These are phyloP conservation scores for Notamacropus eugenii DNA, from an alignment of 2,797 vertebrate species.

Conservation along the genomic window DNA sequence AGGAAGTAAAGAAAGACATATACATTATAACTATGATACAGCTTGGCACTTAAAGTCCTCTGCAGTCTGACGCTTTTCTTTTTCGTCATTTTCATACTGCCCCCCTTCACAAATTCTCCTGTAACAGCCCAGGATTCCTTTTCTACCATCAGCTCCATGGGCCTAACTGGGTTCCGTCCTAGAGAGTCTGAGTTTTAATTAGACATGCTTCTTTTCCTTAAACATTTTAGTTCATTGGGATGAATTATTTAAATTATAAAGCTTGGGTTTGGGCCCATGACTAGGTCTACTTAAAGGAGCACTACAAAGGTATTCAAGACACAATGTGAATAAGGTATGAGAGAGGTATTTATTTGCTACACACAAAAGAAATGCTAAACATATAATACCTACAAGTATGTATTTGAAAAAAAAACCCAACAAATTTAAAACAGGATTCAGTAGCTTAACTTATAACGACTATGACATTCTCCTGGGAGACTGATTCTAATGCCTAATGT, in stretches of 20 bases:
- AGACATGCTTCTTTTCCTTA: neutral
- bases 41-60: neutral
- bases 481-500: neutral
- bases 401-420: neutral
- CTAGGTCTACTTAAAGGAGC: neutral
- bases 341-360: neutral
- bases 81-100: neutral
- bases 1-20: neutral
- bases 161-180: neutral
- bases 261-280: neutral
- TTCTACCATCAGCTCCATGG: neutral
- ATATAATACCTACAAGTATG: neutral
- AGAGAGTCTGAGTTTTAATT: neutral
- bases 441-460: neutral
- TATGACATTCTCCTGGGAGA: neutral
- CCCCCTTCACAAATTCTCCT: neutral
- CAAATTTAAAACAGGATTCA: neutral
- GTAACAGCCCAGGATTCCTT: neutral
- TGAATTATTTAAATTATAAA: neutral
- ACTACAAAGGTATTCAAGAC: neutral
- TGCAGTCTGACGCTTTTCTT: neutral
- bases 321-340: neutral
- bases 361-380: neutral
- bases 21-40: neutral
- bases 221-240: neutral